These are phyloP conservation scores for Scomber japonicus DNA, from an alignment of 2,113 vertebrate species.

Conservation along the genomic window DNA sequence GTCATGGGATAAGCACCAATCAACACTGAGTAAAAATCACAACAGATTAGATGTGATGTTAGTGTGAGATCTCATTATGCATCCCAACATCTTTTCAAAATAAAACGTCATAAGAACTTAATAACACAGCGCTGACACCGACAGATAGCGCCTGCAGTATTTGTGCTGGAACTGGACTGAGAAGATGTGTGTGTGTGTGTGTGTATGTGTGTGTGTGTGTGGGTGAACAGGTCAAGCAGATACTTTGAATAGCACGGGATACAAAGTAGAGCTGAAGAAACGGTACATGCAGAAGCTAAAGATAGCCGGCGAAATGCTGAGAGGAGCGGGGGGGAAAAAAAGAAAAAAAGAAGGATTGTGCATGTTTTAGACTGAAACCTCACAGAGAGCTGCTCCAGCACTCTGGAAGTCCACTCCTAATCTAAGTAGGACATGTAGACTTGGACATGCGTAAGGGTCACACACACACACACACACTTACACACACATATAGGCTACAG, in stretches of 20 bases:
- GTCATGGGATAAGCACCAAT: constrained; percentile 44
- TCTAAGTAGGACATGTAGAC: constrained; percentile 59
- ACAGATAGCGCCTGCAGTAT: too few species aligned
- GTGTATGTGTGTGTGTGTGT: neutral
- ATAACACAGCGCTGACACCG: too few species aligned
- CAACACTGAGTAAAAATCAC: constrained; percentile 29
- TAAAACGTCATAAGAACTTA: neutral
- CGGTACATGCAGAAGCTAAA: constrained; percentile 36
- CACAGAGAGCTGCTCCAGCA: constrained; percentile 1
- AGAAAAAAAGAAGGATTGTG: constrained; percentile 44
- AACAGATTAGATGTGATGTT: constrained; percentile 43
- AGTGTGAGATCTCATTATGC: constrained; percentile 19
- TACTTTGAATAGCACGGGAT: neutral
- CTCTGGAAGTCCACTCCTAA: constrained; percentile 26
- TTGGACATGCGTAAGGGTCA: neutral
- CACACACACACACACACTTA: constrained; percentile 10
- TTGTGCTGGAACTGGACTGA: too few species aligned
- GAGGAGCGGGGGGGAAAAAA: constrained; percentile 1
- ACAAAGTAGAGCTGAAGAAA: constrained; percentile 3
- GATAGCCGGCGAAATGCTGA: constrained; percentile 45
- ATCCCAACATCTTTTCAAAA: too few species aligned
- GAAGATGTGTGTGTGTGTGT: too few species aligned
- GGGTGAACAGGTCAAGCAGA: neutral
- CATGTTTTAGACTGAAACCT: constrained; percentile 40
- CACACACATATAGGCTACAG: constrained; percentile 8